phyloP scores from a whole-genome alignment of 2,113 vertebrate genomes.

The Daboia siamensis region DNA sequence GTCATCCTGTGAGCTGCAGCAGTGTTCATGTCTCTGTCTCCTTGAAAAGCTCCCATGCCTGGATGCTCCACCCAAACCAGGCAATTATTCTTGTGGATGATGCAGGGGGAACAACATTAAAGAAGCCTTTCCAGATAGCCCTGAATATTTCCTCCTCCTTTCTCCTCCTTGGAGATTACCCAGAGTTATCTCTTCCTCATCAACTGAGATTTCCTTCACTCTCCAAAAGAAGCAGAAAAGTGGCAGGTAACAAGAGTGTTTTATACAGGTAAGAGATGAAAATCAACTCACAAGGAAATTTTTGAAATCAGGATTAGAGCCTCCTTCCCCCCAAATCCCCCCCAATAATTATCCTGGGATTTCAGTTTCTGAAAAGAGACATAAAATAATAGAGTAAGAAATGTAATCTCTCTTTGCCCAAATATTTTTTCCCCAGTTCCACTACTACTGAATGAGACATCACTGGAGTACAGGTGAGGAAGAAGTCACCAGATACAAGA shows the following conservation, averaged over 20 bases:
- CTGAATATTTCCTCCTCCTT: conserved; percentile 15
- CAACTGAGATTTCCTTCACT: neutral
- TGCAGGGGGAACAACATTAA: conserved; percentile 46
- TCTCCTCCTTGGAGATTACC: neutral
- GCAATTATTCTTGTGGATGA: conserved; percentile 44
- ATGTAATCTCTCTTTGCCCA: neutral
- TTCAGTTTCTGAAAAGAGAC: neutral
- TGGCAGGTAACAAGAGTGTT: neutral
- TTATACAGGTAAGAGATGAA: neutral
- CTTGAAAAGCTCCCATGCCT: conserved; percentile 65
- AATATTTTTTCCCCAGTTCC: neutral
- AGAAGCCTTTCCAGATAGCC: neutral
- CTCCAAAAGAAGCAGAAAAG: neutral
- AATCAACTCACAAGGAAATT: conserved; percentile 1
- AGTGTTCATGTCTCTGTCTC: conserved; percentile 42
- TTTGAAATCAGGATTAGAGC: neutral
- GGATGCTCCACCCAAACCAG: conserved; percentile 61
- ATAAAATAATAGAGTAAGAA: neutral
- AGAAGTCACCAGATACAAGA: neutral
- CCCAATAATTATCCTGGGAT: neutral
- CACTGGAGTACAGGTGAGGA: neutral
- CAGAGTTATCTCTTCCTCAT: neutral
- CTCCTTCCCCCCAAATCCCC: neutral
- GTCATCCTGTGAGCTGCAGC: conserved; percentile 8
- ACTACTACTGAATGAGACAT: neutral